Evolutionary conservation across 35 echinoderm and acorn worm genomes (phyloP), one percentile per base, ranked within the genome.

Genomic region (Anneissia japonica): DNA sequence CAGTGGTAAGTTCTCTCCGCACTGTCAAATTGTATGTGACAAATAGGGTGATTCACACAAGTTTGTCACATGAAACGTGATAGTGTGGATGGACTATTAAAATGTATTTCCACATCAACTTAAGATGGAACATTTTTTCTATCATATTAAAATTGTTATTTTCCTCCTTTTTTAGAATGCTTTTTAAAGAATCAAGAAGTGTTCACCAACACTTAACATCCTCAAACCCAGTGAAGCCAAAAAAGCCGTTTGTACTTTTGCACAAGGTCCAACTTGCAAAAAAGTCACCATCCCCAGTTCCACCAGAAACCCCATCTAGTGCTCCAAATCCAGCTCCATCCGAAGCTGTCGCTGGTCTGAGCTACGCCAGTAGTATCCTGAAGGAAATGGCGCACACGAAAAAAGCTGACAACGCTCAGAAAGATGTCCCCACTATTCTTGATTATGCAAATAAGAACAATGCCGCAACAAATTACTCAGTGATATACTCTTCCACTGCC

Each of bases 171-270:
- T 77, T 45, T 55, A 98, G 95, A 89, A 94, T 87, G 72, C 89
- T 98, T 3, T 98, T 91, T 37, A 98, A 98, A 43, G 95, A 98
- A 76, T 86, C 87, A 26, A 76, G 95, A 35, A 78, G 45, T 36
- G 92, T 91, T 11, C 95, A 98, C 75, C 88, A 89, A 46, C 89
- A 90, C 43, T 77, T 98, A 0, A 98, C 95, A 12, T 90, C 85
- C 11, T 34, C 79, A 72, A 74, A 79, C 34, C 55, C 85, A 4
- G 93, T 90, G 43, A 92, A 91, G 46, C 90, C 86, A 77, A 98
- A 91, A 76, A 72, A 87, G 36, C 76, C 84, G 3, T 85, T 85
- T 34, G 37, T 76, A 34, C 38, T 55, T 17, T 77, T 46, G 21
- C 83, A 87, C 39, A 92, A 92, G 72, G 51, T 64, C 7, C 51